phyloP scores from a whole-genome alignment of 2,797 vertebrate genomes.

The Hyperoplus immaculatus region DNA sequence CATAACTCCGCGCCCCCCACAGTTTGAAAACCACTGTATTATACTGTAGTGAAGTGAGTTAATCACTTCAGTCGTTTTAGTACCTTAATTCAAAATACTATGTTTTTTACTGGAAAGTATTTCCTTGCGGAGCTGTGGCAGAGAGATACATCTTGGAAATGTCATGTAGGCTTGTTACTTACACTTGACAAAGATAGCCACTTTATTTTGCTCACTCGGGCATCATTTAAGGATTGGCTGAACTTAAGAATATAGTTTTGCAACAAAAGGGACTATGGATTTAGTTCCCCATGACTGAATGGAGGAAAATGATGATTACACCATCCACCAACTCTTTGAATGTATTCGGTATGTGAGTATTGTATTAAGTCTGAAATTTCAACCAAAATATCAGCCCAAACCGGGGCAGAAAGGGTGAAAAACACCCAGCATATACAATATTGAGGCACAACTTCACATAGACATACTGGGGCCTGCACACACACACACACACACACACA shows the following conservation, averaged over 20 bases:
- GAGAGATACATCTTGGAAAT: not conserved
- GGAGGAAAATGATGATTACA: not conserved
- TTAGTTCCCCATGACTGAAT: not conserved
- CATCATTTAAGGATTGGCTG: not conserved
- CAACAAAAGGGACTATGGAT: not conserved
- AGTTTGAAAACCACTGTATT: too few relatives aligned
- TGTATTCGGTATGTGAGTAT: too few relatives aligned
- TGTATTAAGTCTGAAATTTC: not conserved
- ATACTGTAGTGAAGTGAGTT: too few relatives aligned
- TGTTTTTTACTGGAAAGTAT: not conserved
- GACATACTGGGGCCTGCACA: not conserved
- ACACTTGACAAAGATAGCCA: not conserved
- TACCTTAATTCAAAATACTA: not conserved
- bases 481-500: constrained; percentile 26
- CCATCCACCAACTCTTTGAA: not conserved
- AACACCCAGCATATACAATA: constrained; percentile 50
- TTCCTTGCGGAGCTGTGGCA: not conserved
- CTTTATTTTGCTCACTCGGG: not conserved
- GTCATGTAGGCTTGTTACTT: not conserved
- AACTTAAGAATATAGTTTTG: not conserved
- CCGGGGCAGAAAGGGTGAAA: constrained; percentile 62
- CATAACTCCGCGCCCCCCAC: too few relatives aligned
- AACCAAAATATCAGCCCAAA: not conserved
- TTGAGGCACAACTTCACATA: constrained; percentile 46
- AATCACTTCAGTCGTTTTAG: not conserved